Conservation (phyloP, 1,140 invertebrate species). For the Trichomalopsis sarcophagae region DNA sequence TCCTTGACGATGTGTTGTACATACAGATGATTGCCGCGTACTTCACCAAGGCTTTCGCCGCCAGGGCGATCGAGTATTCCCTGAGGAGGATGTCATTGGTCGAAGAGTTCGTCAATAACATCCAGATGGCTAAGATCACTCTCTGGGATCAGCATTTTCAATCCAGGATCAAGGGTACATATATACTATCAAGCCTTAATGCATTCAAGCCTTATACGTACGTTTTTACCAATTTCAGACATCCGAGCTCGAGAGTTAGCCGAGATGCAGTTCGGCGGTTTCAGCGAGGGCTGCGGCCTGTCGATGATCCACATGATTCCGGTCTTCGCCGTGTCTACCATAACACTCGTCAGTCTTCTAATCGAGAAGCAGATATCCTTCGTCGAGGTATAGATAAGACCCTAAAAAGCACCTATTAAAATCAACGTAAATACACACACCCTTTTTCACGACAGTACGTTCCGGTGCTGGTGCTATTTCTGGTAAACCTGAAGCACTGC, state of each 20-base stretch:
- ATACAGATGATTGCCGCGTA: constrained; percentile 55
- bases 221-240: constrained; percentile 33
- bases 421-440: not conserved
- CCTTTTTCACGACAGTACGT: constrained; percentile 53
- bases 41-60: constrained; percentile 56
- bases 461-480: constrained; percentile 56
- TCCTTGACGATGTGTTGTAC: not conserved
- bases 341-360: constrained; percentile 42
- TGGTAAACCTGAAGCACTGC: constrained; percentile 59
- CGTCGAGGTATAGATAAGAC: constrained; percentile 4
- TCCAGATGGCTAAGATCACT: constrained; percentile 58
- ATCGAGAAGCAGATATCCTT: constrained; percentile 29
- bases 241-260: constrained; percentile 55
- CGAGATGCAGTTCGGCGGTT: constrained; percentile 56
- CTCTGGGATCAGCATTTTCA: constrained; percentile 57
- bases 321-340: constrained; percentile 53
- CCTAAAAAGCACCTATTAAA: not conserved
- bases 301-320: constrained; percentile 60
- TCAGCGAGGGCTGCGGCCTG: constrained; percentile 58
- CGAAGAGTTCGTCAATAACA: constrained; percentile 58
- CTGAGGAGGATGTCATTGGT: constrained; percentile 52
- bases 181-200: too few species aligned
- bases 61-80: constrained; percentile 54
- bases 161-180: constrained; percentile 44
- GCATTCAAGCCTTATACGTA: too few species aligned